phyloP scores from a whole-genome alignment of 2,113 vertebrate species.

The Clarias gariepinus region DNA sequence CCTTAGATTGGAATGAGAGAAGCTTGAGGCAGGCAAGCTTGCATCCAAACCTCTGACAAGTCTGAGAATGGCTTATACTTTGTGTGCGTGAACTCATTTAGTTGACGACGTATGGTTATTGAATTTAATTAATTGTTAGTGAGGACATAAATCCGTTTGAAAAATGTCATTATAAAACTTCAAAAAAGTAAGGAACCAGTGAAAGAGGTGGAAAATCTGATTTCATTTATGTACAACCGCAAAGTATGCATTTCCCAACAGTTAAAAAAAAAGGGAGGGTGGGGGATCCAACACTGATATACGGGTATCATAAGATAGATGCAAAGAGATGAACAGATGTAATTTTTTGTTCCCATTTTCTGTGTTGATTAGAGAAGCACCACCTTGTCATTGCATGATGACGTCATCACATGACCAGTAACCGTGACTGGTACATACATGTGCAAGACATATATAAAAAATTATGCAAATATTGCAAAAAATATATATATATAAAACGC shows the following conservation, averaged over 20 bases:
- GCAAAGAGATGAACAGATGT: no score
- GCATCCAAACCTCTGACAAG: slow-evolving; percentile 33
- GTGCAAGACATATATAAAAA: background rate
- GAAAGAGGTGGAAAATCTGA: background rate
- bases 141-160: background rate
- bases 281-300: no score
- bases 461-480: background rate
- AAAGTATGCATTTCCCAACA: background rate
- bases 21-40: slow-evolving; percentile 54
- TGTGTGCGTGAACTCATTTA: background rate
- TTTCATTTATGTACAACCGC: background rate
- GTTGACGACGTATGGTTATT: background rate
- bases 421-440: background rate
- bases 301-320: background rate
- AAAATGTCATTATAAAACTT: background rate
- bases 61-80: background rate
- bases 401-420: background rate
- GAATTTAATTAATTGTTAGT: background rate
- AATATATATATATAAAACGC: background rate
- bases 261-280: background rate
- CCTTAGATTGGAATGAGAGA: slow-evolving; percentile 28
- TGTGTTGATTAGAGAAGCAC: background rate
- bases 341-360: slow-evolving; percentile 1
- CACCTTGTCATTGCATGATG: background rate
- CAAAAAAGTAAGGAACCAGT: background rate